These are phyloP conservation scores for Arnoldichthys spilopterus DNA, from an alignment of 2,797 vertebrate species.

Conservation along the genomic window DNA sequence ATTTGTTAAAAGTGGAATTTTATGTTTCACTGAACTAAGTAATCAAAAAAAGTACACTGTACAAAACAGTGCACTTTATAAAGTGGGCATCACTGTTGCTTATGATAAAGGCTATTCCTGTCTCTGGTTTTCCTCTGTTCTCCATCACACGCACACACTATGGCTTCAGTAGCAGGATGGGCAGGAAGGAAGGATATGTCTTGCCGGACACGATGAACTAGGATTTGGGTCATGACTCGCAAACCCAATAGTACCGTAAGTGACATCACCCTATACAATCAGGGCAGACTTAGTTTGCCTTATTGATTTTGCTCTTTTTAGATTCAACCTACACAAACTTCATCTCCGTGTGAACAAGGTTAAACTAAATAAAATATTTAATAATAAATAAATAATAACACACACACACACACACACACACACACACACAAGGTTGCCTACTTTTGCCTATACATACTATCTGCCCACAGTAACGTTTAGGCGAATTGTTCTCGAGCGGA, in stretches of 20 bases:
- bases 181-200: conserved; percentile 12
- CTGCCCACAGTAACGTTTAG: not conserved
- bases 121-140: no score
- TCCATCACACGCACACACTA: conserved; percentile 19
- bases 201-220: conserved; percentile 2
- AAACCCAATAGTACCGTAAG: not conserved
- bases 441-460: not conserved
- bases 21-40: no score
- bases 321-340: not conserved
- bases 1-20: no score
- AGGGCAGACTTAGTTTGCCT: not conserved
- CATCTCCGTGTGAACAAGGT: no score
- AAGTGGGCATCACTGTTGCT: no score
- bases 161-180: conserved; percentile 5
- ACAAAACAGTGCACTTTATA: no score
- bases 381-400: not conserved
- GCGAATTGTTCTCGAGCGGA: conserved; percentile 24
- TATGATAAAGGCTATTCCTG: no score
- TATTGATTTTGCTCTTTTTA: not conserved
- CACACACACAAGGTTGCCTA: not conserved
- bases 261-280: not conserved
- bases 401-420: not conserved
- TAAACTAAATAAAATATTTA: no score
- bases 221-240: conserved; percentile 31
- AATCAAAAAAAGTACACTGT: no score